Percentiles rank a stretch among this genome's conserved stretches.
Conservation (phyloP, 2,888 invertebrate genomes). For the Thymelicus acteon region DNA sequence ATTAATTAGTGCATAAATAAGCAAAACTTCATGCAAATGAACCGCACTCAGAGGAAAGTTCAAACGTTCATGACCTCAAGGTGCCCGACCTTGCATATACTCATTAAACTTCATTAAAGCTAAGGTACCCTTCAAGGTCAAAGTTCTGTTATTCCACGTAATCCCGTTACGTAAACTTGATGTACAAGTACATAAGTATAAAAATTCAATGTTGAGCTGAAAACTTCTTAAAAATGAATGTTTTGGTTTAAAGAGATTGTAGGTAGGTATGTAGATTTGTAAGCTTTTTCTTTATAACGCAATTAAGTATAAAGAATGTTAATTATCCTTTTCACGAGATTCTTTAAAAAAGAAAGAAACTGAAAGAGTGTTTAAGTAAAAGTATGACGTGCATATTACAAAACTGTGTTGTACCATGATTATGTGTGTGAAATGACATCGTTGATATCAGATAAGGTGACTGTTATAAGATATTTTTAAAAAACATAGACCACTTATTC, state of each 20-base stretch:
- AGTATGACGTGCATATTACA: too few relatives aligned
- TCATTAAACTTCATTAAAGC: slow-evolving; percentile 1
- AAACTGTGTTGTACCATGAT: too few relatives aligned
- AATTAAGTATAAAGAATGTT: not conserved
- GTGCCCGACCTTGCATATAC: slow-evolving; percentile 51
- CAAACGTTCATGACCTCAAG: slow-evolving; percentile 50
- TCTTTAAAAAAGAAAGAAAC: too few relatives aligned
- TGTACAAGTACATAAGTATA: slow-evolving; percentile 9
- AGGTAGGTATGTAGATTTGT: not conserved
- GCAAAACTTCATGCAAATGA: slow-evolving; percentile 56
- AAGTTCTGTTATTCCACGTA: slow-evolving; percentile 5
- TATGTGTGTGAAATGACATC: too few relatives aligned
- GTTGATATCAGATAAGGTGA: too few relatives aligned
- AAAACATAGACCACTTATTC: too few relatives aligned
- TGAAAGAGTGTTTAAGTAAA: too few relatives aligned
- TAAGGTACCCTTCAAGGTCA: slow-evolving; percentile 23
- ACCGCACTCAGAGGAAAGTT: slow-evolving; percentile 48
- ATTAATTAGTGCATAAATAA: not conserved
- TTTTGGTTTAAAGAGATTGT: slow-evolving; percentile 4
- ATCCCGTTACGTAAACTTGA: slow-evolving; percentile 18
- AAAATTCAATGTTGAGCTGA: slow-evolving; percentile 11
- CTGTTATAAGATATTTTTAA: too few relatives aligned
- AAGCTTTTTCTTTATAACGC: slow-evolving; percentile 17
- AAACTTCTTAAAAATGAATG: slow-evolving; percentile 2
- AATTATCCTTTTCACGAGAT: too few relatives aligned